These are phyloP conservation scores for Clytia hemisphaerica DNA, from an alignment of 30 jellyfish, hydroid and myxozoan species.

Conservation along the genomic window DNA sequence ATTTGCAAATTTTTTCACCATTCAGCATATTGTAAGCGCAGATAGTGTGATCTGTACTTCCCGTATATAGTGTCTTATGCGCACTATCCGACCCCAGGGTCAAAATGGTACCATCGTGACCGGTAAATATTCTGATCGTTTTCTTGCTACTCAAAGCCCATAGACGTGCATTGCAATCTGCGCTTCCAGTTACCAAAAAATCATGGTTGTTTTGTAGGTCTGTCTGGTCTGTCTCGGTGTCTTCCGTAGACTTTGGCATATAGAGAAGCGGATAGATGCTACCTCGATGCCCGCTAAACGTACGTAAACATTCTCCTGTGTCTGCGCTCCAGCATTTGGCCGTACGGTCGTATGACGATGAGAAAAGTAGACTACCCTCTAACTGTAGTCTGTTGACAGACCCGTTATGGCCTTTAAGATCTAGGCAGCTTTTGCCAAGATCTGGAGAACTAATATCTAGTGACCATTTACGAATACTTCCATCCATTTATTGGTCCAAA, in stretches of 20 bases:
- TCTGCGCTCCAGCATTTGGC: slow-evolving; percentile 78
- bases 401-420: slow-evolving; percentile 87
- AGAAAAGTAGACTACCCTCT: slow-evolving; percentile 55
- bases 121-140: slow-evolving; percentile 67
- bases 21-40: slow-evolving; percentile 82
- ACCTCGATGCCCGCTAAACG: slow-evolving; percentile 68
- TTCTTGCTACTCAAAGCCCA: slow-evolving; percentile 83
- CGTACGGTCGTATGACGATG: slow-evolving; percentile 84
- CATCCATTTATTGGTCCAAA: slow-evolving; percentile 58
- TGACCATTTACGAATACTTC: slow-evolving; percentile 72
- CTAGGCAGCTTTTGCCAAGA: too few species aligned
- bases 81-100: slow-evolving; percentile 64
- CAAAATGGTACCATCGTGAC: slow-evolving; percentile 78
- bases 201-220: slow-evolving; percentile 83
- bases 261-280: slow-evolving; percentile 73
- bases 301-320: slow-evolving; percentile 72
- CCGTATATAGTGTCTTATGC: slow-evolving; percentile 68
- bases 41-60: slow-evolving; percentile 73
- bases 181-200: slow-evolving; percentile 76
- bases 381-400: slow-evolving; percentile 64
- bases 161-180: slow-evolving; percentile 76
- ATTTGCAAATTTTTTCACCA: slow-evolving; percentile 50
- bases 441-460: slow-evolving; percentile 79
- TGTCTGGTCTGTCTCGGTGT: slow-evolving; percentile 60
- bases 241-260: slow-evolving; percentile 52